Evolutionary conservation across 1,140 invertebrate genomes (phyloP).

Genomic region (Cherax quadricarinatus): DNA sequence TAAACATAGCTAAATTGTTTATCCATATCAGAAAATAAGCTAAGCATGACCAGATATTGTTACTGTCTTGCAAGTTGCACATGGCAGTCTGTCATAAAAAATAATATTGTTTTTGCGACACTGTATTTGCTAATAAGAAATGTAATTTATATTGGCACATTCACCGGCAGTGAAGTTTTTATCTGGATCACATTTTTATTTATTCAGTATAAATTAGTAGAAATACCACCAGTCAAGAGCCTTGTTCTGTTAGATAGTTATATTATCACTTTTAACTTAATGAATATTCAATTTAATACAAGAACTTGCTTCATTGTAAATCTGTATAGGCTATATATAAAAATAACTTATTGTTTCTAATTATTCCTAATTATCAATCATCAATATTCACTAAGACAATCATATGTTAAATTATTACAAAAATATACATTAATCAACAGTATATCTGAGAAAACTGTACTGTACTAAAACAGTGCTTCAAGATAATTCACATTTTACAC

Average conservation of each 20-base stretch:
- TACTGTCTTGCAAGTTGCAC: background rate
- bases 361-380: background rate
- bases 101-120: background rate
- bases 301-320: background rate
- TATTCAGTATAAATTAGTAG: background rate
- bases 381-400: background rate
- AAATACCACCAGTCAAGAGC: background rate
- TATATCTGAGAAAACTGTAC: background rate
- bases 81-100: background rate
- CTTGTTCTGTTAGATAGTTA: background rate
- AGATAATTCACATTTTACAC: background rate
- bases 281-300: background rate
- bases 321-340: background rate
- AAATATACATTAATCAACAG: background rate
- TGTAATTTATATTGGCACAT: background rate
- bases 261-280: background rate
- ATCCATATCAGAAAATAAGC: no score
- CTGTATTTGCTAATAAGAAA: background rate
- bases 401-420: background rate
- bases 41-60: no score
- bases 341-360: background rate
- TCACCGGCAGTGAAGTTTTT: background rate
- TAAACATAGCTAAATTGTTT: no score
- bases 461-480: no score
- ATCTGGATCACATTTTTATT: background rate